Conservation (phyloP, 2,888 invertebrate genomes). For the Tridacna crocea region DNA sequence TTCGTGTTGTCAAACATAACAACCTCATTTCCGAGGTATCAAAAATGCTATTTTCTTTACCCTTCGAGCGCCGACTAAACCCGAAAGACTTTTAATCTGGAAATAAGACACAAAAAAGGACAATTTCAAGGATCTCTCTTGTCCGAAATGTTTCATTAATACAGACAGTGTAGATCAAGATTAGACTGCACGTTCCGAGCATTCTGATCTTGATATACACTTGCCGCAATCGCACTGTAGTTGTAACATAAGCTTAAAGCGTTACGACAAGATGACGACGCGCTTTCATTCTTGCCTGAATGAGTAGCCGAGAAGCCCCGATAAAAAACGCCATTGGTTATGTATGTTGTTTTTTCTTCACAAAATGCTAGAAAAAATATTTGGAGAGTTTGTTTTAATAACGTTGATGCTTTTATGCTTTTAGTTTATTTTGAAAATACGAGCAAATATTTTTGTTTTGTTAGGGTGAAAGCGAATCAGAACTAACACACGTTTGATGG, state of each 20-base stretch:
- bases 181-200: too few species aligned
- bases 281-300: constrained; percentile 15
- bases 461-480: constrained; percentile 15
- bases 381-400: constrained; percentile 52
- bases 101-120: too few species aligned
- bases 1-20: constrained; percentile 57
- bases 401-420: constrained; percentile 37
- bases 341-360: background rate
- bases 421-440: constrained; percentile 58
- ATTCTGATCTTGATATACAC: too few species aligned
- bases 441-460: constrained; percentile 29
- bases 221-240: too few species aligned
- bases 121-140: too few species aligned
- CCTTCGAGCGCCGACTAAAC: too few species aligned
- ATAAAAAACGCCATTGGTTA: background rate
- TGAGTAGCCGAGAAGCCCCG: constrained; percentile 9
- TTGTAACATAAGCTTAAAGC: too few species aligned
- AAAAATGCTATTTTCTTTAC: constrained; percentile 45
- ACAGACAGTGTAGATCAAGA: too few species aligned
- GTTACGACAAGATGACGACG: constrained; percentile 22
- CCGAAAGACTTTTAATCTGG: too few species aligned
- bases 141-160: too few species aligned
- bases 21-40: constrained; percentile 53
- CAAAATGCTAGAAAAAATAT: constrained; percentile 21
- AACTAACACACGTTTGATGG: constrained; percentile 1